phyloP scores from a whole-genome alignment of 2,113 vertebrate species.

The Elanoides forficatus region DNA sequence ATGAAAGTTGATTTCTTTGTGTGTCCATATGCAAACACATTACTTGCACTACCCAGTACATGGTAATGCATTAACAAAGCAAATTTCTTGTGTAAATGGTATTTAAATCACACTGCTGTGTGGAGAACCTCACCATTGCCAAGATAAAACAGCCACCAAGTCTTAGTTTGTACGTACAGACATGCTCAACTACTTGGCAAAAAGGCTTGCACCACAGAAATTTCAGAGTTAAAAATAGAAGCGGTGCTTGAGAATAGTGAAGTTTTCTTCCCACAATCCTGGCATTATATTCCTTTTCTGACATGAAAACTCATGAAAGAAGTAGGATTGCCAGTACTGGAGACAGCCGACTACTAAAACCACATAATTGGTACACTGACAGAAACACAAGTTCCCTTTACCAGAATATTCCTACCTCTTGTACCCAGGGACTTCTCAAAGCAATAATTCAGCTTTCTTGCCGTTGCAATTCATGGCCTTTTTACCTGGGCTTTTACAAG shows the following conservation, averaged over 20 bases:
- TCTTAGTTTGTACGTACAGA: neutral
- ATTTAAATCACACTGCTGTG: neutral
- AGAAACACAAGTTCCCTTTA: neutral
- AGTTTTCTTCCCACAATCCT: neutral
- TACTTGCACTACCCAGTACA: neutral
- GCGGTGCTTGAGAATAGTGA: neutral
- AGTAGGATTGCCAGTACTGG: neutral
- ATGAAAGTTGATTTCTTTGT: neutral
- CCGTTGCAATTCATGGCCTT: neutral
- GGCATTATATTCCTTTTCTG: neutral
- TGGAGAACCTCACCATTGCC: neutral
- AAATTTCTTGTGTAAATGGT: neutral
- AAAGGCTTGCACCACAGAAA: neutral
- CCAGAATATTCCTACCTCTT: neutral
- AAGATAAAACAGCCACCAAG: neutral
- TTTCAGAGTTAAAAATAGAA: slow-evolving; percentile 32
- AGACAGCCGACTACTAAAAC: neutral
- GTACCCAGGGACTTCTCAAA: neutral
- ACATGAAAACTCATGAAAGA: neutral
- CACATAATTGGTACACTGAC: neutral
- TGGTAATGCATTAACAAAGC: neutral
- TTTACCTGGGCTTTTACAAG: neutral
- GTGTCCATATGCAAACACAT: neutral
- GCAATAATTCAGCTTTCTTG: neutral
- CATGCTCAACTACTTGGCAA: neutral